Percentiles rank a stretch among this genome's conserved stretches.
Conservation (phyloP, 2,797 vertebrate species). For the Galaxias olidus region DNA sequence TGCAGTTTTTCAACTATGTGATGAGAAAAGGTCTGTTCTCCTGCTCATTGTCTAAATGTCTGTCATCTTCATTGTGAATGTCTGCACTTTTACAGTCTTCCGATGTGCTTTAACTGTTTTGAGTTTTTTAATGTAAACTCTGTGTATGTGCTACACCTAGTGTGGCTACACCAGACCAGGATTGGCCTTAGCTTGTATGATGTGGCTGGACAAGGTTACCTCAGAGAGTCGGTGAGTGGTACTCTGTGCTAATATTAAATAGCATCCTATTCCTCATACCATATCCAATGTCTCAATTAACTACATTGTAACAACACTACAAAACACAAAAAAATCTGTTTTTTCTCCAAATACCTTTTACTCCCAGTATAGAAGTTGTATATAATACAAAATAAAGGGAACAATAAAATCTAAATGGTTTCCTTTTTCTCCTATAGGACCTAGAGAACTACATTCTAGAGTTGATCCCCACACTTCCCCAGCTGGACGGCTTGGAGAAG, state of each 20-base stretch:
- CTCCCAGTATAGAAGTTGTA: no score
- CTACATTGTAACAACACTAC: no score
- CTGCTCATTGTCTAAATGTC: not conserved
- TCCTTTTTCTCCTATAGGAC: conserved; percentile 74
- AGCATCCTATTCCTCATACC: no score
- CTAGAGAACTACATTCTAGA: conserved; percentile 99
- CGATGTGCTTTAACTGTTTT: conserved; percentile 72
- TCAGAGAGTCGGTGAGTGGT: conserved; percentile 91
- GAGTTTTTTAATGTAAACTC: not conserved
- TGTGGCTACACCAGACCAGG: conserved; percentile 97
- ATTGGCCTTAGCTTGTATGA: conserved; percentile 98
- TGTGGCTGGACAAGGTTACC: conserved; percentile 95
- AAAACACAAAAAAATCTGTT: no score
- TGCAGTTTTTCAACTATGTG: conserved; percentile 99
- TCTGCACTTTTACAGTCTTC: not conserved
- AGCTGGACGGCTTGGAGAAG: conserved; percentile 96
- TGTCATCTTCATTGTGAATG: not conserved
- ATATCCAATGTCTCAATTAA: no score
- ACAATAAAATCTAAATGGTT: no score
- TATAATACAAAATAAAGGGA: no score
- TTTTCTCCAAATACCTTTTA: no score
- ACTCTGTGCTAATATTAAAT: not conserved
- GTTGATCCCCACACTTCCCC: conserved; percentile 95
- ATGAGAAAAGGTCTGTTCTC: conserved; percentile 91
- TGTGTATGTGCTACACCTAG: conserved; percentile 56